phyloP scores from a whole-genome alignment of 2,888 invertebrate species.

The Caenorhabditis sp. region DNA sequence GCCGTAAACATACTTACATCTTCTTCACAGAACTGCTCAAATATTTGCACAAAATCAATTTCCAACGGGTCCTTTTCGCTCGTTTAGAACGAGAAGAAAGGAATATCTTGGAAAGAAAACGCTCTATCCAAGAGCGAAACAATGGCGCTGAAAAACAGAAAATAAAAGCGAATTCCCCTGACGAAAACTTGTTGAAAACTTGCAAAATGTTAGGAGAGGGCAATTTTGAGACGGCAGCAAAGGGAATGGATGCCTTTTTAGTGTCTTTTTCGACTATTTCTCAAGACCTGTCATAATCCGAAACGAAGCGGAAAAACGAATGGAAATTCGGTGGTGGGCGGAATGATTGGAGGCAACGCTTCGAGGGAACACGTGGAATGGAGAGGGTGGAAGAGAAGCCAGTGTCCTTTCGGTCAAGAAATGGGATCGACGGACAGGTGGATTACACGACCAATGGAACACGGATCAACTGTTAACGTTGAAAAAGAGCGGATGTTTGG shows the following conservation, averaged over 20 bases:
- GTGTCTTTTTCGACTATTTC: slow-evolving; percentile 1
- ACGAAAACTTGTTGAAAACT: slow-evolving; percentile 1
- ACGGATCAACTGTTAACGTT: not conserved
- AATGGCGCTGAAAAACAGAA: no score
- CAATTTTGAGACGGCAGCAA: no score
- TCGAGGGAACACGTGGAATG: not conserved
- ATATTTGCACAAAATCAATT: slow-evolving; percentile 53
- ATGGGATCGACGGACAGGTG: not conserved
- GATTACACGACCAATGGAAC: not conserved
- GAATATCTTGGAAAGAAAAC: not conserved
- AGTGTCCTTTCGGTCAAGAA: slow-evolving; percentile 22
- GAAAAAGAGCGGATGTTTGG: not conserved
- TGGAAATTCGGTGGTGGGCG: not conserved
- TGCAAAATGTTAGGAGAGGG: not conserved
- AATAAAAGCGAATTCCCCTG: not conserved
- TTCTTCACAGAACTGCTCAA: slow-evolving; percentile 31
- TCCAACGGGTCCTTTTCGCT: not conserved
- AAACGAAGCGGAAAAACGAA: not conserved
- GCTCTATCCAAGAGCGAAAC: no score
- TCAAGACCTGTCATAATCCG: slow-evolving; percentile 21
- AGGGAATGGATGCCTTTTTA: not conserved
- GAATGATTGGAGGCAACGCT: not conserved
- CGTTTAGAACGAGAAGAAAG: not conserved
- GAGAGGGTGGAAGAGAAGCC: slow-evolving; percentile 16
- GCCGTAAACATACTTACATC: slow-evolving; percentile 53